Conservation (phyloP, 2,888 invertebrate genomes). For the Dilophus febrilis region DNA sequence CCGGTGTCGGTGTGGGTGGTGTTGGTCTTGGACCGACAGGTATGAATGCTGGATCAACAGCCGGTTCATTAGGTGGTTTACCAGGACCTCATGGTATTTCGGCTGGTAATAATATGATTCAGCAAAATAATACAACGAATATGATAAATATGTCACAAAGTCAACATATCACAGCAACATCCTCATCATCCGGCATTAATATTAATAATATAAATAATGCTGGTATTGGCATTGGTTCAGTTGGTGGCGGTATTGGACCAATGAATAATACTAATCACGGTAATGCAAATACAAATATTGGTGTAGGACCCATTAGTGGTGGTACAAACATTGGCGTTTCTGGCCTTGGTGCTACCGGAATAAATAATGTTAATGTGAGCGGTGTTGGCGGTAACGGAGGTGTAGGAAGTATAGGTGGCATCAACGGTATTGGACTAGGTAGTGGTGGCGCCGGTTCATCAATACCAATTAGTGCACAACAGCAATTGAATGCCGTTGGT, state of each 20-base stretch:
- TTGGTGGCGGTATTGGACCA: background rate
- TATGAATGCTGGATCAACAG: conserved; percentile 11
- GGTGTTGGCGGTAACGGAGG: too few species aligned
- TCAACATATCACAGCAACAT: conserved; percentile 5
- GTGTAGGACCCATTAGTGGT: too few species aligned
- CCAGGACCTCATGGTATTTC: conserved; percentile 15
- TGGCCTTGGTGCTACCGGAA: too few species aligned
- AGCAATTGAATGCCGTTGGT: background rate
- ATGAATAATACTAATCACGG: background rate
- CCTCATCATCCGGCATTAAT: background rate
- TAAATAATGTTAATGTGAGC: too few species aligned
- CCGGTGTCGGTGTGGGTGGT: conserved; percentile 13
- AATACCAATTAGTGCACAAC: too few species aligned
- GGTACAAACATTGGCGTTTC: background rate
- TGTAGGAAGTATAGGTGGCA: too few species aligned
- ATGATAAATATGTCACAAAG: conserved; percentile 4
- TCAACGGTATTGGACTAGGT: too few species aligned
- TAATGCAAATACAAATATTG: too few species aligned
- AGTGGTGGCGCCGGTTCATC: too few species aligned
- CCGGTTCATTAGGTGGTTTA: conserved; percentile 13
- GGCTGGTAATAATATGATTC: conserved; percentile 3
- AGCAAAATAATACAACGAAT: background rate
- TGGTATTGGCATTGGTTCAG: background rate
- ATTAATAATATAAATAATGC: background rate
- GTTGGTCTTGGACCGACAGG: conserved; percentile 10